Conservation (phyloP, 2,888 invertebrate genomes). For the Drosophila putrida region DNA sequence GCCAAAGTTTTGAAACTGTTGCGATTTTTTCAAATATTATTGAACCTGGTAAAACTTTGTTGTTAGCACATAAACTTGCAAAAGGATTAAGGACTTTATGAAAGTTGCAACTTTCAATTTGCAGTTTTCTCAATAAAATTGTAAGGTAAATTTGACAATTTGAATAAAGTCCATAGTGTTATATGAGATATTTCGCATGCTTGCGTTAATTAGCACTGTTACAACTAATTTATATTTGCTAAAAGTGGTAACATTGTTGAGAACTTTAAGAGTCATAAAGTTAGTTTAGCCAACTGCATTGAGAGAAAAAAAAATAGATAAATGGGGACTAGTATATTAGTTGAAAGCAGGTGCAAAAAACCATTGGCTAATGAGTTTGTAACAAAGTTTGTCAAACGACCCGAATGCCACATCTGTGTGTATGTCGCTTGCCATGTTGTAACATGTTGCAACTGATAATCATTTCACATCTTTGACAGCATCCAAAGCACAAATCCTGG, state of each 20-base stretch:
- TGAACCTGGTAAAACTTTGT: slow-evolving; percentile 15
- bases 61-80: slow-evolving; percentile 28
- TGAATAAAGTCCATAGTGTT: too few species aligned
- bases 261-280: slow-evolving; percentile 33
- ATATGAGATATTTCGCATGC: too few species aligned
- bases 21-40: slow-evolving; percentile 14
- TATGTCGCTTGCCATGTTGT: neutral
- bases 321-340: neutral
- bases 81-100: slow-evolving; percentile 2
- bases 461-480: slow-evolving; percentile 86
- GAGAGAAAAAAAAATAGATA: neutral
- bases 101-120: neutral
- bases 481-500: slow-evolving; percentile 94
- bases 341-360: neutral
- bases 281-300: slow-evolving; percentile 21
- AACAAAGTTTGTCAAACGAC: slow-evolving; percentile 5
- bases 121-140: neutral
- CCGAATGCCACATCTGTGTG: neutral
- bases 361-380: slow-evolving; percentile 46
- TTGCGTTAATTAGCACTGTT: too few species aligned
- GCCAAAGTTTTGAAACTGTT: slow-evolving; percentile 11
- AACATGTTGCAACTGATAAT: slow-evolving; percentile 48
- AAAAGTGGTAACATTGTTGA: neutral
- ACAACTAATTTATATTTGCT: too few species aligned
- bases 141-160: neutral